phyloP scores from a whole-genome alignment of 2,113 vertebrate genomes.

The Eublepharis macularius region DNA sequence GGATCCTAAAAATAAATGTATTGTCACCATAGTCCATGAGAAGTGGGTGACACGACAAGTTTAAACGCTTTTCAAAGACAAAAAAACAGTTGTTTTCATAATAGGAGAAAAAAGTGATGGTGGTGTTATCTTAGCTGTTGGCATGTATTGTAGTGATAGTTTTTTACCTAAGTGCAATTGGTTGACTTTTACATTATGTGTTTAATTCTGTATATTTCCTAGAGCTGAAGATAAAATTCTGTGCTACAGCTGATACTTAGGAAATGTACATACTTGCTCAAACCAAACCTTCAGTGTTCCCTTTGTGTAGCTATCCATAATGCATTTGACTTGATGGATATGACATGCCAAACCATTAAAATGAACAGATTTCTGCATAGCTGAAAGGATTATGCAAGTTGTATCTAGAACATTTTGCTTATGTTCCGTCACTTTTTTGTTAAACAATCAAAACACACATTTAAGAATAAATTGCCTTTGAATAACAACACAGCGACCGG shows the following conservation, averaged over 20 bases:
- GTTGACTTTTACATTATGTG: constrained; percentile 9
- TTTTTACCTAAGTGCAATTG: background rate
- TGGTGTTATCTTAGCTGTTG: background rate
- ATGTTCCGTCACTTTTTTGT: constrained; percentile 24
- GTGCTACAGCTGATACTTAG: constrained; percentile 33
- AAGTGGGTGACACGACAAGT: too few relatives aligned
- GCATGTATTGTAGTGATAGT: background rate
- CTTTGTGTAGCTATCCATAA: constrained; percentile 22
- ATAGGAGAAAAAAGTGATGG: background rate
- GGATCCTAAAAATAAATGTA: too few relatives aligned
- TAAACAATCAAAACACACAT: constrained; percentile 39
- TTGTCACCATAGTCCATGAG: background rate
- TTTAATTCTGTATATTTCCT: background rate
- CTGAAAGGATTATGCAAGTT: constrained; percentile 16
- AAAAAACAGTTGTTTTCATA: background rate
- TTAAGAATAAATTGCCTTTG: constrained; percentile 32
- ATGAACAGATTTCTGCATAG: background rate
- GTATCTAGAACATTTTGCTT: constrained; percentile 34
- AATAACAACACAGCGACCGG: constrained; percentile 24
- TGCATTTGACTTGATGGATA: constrained; percentile 35
- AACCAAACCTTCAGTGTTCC: background rate
- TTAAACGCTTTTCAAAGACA: background rate
- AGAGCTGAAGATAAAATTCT: constrained; percentile 23
- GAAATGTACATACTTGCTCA: background rate
- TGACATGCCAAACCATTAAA: constrained; percentile 40